Base-by-base conservation (phyloP, 2,888 invertebrate genomes). In the Ornithoptera alexandrae region DNA sequence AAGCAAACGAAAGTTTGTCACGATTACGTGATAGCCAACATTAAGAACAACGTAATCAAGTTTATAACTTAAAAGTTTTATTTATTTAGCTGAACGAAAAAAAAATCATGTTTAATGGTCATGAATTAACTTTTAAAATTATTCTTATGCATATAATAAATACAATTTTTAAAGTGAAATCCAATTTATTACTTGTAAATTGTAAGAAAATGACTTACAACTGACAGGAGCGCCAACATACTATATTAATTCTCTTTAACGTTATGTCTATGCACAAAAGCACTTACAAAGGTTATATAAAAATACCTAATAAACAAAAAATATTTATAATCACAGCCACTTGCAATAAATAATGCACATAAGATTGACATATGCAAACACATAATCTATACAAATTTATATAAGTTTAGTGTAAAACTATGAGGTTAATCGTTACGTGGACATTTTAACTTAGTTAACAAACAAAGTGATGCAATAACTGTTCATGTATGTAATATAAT, bases 1-100 rank as follows among this genome's bases (percentile, higher is more conserved):
- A 81, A 81, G 75, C 82, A 83, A 84, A 88, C 82, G 85, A 86
- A 88, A 87, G 84, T 88, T 87, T 88, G 85, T 84, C 87, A 87
- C 79, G 81, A 77, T 79, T 77, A 72, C 84, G 83, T 75, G 74
- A 53, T 71, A 84, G 74, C 89, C 89, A 90, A 86, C 78, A 78
- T 71, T 73, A 69, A 68, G 64, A 64, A 75, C 65, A 12, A 63
- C 58, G 68, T 62, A 24, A 46, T 63, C 67, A 70, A 61, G 12
- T 20, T 18, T 36, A 30, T 36, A 56, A 70, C 70, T 67, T 60
- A 39, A n/a, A 60, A n/a, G 17, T 46, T 10, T 50, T 42, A 56
- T 59, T 62, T 62, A 53, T 62, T 18, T n/a, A 0, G 24, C 6
- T 24, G 8, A 24, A 24, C 7, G 18, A 10, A 22, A 53, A 59